Conservation (phyloP, 1,140 invertebrate species). For the Heterodera schachtii region DNA sequence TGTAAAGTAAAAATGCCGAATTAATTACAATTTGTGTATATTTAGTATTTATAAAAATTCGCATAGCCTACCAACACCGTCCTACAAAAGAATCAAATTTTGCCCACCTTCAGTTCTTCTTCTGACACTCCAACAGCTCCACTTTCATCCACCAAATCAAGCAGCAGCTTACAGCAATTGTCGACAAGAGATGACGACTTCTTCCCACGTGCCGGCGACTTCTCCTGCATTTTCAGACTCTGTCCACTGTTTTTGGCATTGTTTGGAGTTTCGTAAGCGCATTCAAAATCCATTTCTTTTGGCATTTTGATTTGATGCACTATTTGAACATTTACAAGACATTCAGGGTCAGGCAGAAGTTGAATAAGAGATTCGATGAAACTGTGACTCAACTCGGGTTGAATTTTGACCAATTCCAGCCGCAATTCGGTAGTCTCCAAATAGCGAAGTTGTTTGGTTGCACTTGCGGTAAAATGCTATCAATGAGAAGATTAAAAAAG, state of each 20-base stretch:
- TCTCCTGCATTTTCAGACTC: too few species aligned
- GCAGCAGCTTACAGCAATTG: background rate
- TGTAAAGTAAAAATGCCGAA: too few species aligned
- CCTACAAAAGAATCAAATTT: too few species aligned
- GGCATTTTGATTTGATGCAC: background rate
- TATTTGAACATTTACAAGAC: slow-evolving; percentile 9
- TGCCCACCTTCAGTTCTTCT: slow-evolving; percentile 16
- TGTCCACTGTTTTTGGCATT: background rate
- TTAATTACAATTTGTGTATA: too few species aligned
- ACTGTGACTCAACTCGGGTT: slow-evolving; percentile 1
- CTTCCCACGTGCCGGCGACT: too few species aligned
- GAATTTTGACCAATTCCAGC: slow-evolving; percentile 26
- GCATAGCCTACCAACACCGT: too few species aligned
- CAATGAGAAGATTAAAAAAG: background rate
- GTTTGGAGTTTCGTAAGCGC: background rate
- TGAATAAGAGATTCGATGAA: slow-evolving; percentile 9
- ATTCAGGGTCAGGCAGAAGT: slow-evolving; percentile 11
- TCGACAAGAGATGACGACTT: background rate
- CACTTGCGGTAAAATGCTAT: slow-evolving; percentile 10
- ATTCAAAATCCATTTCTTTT: background rate
- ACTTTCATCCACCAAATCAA: slow-evolving; percentile 12
- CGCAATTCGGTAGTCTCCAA: slow-evolving; percentile 29
- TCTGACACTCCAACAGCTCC: slow-evolving; percentile 12
- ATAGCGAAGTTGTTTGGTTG: slow-evolving; percentile 38
- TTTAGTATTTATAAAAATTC: too few species aligned